Evolutionary conservation across 2,888 invertebrate genomes (phyloP).

Genomic region (Drosophila quinaria): DNA sequence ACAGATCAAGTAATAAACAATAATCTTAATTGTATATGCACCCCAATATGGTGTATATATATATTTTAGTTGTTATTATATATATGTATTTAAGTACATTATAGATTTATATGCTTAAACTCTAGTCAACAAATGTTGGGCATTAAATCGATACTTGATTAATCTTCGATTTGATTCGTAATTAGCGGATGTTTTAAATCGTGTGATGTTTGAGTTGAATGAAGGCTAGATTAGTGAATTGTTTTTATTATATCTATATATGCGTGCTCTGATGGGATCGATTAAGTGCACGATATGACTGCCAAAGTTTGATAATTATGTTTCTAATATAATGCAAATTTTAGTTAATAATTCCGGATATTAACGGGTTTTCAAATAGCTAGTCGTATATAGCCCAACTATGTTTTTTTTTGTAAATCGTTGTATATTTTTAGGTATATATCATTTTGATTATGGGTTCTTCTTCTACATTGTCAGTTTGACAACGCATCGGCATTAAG

Average conservation of each 20-base stretch:
- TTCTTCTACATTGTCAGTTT: conserved; percentile 39
- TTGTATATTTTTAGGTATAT: conserved; percentile 63
- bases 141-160: conserved; percentile 49
- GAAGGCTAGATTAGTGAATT: conserved; percentile 43
- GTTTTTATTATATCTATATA: conserved; percentile 8
- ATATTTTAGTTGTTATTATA: conserved; percentile 15
- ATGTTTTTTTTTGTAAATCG: conserved; percentile 18
- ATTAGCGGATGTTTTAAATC: conserved; percentile 39
- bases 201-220: conserved; percentile 44
- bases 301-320: conserved; percentile 61
- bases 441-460: conserved; percentile 72
- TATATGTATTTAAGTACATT: conserved; percentile 13
- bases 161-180: conserved; percentile 49
- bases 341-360: conserved; percentile 41
- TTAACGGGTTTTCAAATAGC: conserved; percentile 59
- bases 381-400: conserved; percentile 41
- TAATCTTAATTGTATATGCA: conserved; percentile 67
- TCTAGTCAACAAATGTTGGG: conserved; percentile 74
- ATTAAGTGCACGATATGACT: conserved; percentile 77
- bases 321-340: conserved; percentile 52
- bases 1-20: conserved; percentile 76
- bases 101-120: conserved; percentile 46
- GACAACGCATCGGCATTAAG: conserved; percentile 37
- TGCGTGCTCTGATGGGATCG: conserved; percentile 49
- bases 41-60: conserved; percentile 45